Evolutionary conservation across 2,888 invertebrate species (phyloP).

Genomic region (Rotaria macrura): DNA sequence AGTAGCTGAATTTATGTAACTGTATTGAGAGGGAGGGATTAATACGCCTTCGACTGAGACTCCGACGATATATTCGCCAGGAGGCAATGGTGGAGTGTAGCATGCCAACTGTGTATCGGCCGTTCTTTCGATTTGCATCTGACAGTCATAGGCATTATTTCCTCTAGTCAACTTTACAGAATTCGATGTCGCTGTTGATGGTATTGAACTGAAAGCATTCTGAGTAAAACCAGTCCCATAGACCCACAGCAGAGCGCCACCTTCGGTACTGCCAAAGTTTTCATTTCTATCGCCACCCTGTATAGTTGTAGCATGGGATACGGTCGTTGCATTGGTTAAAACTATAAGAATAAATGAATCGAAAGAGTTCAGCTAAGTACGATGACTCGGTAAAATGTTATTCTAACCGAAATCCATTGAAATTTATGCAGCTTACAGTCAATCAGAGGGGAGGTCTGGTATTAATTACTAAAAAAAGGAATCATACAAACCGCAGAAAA

Average conservation of each 20-base stretch:
- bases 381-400: no score
- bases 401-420: no score
- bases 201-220: constrained; percentile 20
- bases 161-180: constrained; percentile 14
- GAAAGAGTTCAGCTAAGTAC: no score
- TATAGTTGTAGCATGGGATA: no score
- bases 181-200: constrained; percentile 4
- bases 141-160: constrained; percentile 15
- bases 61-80: constrained; percentile 20
- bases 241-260: constrained; percentile 28
- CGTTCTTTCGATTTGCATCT: constrained; percentile 24
- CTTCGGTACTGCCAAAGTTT: constrained; percentile 16
- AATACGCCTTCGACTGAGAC: neutral
- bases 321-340: no score
- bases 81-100: constrained; percentile 23
- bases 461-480: no score
- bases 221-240: constrained; percentile 25
- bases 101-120: constrained; percentile 26
- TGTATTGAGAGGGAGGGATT: no score
- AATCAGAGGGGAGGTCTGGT: no score
- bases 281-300: neutral
- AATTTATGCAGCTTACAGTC: no score
- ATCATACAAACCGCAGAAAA: no score
- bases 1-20: no score
- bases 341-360: no score